A percentile compares a stretch with the other conserved stretches of the same genome.
phyloP scores from a whole-genome alignment of 2,888 invertebrate species.

The Campoplex nolae region DNA sequence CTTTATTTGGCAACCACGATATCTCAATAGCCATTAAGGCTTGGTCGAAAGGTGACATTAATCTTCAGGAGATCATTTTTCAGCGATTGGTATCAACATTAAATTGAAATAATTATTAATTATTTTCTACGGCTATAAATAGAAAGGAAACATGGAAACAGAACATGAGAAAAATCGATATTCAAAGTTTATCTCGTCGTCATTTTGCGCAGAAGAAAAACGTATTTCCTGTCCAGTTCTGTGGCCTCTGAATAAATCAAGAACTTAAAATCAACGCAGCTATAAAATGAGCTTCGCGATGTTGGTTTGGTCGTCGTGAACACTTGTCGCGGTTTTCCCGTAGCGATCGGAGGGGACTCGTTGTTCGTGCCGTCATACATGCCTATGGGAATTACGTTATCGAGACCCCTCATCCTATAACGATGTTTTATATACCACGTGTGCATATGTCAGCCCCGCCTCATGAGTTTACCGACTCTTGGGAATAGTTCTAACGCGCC shows the following conservation, averaged over 20 bases:
- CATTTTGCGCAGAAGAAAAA: too few species aligned
- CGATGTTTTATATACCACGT: constrained; percentile 6
- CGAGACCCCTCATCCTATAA: constrained; percentile 49
- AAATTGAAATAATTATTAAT: too few species aligned
- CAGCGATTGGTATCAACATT: too few species aligned
- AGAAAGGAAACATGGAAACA: too few species aligned
- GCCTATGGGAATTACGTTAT: constrained; percentile 50
- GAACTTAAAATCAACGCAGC: neutral
- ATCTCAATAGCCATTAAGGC: too few species aligned
- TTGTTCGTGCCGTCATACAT: neutral
- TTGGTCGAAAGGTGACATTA: too few species aligned
- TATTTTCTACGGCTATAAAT: too few species aligned
- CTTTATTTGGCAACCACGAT: too few species aligned
- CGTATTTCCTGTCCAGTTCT: neutral
- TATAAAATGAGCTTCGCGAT: neutral
- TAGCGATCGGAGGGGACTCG: constrained; percentile 30
- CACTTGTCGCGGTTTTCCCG: constrained; percentile 44
- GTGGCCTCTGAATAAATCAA: neutral
- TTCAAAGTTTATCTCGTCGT: too few species aligned
- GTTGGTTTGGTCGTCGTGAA: neutral
- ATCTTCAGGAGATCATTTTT: too few species aligned
- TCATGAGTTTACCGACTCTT: constrained; percentile 17
- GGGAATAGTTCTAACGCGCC: constrained; percentile 40
- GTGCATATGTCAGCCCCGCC: constrained; percentile 23
- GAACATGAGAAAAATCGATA: too few species aligned